phyloP scores from a whole-genome alignment of 2,888 invertebrate species.

The Drosophila anceps region DNA sequence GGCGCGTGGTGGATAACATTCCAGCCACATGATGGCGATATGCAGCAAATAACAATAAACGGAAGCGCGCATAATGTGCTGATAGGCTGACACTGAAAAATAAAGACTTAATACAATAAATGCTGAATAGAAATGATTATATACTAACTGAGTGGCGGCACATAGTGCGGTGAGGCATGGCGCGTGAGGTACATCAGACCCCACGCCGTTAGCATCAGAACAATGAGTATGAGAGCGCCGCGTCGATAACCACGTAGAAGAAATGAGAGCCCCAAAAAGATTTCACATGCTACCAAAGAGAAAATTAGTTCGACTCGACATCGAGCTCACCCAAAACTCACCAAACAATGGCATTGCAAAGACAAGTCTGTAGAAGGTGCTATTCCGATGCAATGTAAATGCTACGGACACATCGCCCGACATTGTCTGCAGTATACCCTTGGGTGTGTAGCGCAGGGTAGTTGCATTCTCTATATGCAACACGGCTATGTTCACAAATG shows the following conservation, averaged over 20 bases:
- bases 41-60: conserved; percentile 81
- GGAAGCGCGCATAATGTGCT: conserved; percentile 70
- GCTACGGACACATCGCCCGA: conserved; percentile 75
- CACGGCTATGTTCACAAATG: conserved; percentile 71
- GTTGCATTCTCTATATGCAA: conserved; percentile 56
- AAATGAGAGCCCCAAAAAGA: conserved; percentile 80
- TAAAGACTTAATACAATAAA: no score
- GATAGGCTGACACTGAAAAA: conserved; percentile 75
- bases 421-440: conserved; percentile 67
- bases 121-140: not conserved
- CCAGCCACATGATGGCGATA: conserved; percentile 80
- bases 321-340: conserved; percentile 38
- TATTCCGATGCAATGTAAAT: conserved; percentile 79
- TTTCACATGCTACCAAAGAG: conserved; percentile 70
- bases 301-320: not conserved
- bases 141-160: conserved; percentile 81
- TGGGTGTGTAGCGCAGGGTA: conserved; percentile 60
- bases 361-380: conserved; percentile 77
- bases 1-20: conserved; percentile 78
- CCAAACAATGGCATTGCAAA: conserved; percentile 81
- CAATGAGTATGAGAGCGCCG: conserved; percentile 78
- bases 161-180: conserved; percentile 80
- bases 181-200: conserved; percentile 81
- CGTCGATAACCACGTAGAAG: conserved; percentile 78
- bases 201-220: conserved; percentile 72